A percentile compares a stretch with the other conserved stretches of the same genome.
Conservation (phyloP, 92 coral and sea anemone genomes). For the Phenganax subtilis region DNA sequence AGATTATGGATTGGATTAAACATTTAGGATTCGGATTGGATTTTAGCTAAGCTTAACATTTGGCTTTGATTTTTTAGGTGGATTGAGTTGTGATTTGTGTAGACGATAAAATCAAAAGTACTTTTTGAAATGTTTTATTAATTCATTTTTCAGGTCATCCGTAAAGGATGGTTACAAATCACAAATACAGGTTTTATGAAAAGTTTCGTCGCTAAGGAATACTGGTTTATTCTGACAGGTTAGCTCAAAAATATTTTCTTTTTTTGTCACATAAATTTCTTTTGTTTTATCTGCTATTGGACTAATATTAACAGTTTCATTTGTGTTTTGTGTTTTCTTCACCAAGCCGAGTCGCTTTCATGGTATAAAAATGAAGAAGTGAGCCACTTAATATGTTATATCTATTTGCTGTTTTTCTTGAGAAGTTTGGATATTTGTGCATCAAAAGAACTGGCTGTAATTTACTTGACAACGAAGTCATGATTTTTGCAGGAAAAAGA, state of each 20-base stretch:
- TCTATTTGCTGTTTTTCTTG: background rate
- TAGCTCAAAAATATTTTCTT: slow-evolving; percentile 11
- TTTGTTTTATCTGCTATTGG: background rate
- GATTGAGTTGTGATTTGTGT: too few species aligned
- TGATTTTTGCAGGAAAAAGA: slow-evolving; percentile 71
- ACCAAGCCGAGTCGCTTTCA: slow-evolving; percentile 70
- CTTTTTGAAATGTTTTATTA: background rate
- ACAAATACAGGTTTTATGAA: slow-evolving; percentile 84
- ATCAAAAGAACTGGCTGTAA: background rate
- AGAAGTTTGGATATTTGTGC: too few species aligned
- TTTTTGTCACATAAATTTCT: background rate
- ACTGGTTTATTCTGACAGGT: slow-evolving; percentile 97
- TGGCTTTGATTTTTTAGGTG: too few species aligned
- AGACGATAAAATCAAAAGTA: background rate
- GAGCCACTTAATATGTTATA: slow-evolving; percentile 2
- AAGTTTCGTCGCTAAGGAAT: slow-evolving; percentile 78
- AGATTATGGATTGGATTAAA: too few species aligned
- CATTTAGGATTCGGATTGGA: too few species aligned
- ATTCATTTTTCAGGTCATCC: slow-evolving; percentile 11
- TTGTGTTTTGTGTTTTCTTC: slow-evolving; percentile 1
- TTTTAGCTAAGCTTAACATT: too few species aligned
- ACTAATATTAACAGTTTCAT: background rate
- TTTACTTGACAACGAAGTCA: background rate
- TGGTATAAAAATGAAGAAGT: slow-evolving; percentile 92
- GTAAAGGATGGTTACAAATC: slow-evolving; percentile 85